phyloP scores from a whole-genome alignment of 2,797 vertebrate genomes.

The Sebastes paucispinis region DNA sequence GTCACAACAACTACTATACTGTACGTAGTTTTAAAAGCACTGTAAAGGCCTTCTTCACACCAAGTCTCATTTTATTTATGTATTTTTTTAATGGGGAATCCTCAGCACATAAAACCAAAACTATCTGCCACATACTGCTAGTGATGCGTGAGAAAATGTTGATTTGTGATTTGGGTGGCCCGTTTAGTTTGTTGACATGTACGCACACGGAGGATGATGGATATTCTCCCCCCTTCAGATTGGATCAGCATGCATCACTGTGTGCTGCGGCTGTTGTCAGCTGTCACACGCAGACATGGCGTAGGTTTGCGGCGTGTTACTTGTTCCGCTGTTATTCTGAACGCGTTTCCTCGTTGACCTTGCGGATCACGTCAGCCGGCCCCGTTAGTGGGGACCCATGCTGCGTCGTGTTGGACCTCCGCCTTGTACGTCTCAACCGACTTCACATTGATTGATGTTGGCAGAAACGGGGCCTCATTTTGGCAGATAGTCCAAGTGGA shows the following conservation, averaged over 20 bases:
- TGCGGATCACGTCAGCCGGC: slow-evolving; percentile 23
- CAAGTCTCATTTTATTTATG: not conserved
- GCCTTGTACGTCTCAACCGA: slow-evolving; percentile 28
- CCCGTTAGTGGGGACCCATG: slow-evolving; percentile 27
- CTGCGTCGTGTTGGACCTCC: slow-evolving; percentile 31
- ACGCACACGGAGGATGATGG: not conserved
- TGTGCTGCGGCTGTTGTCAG: not conserved
- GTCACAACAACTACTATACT: not conserved
- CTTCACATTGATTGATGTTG: slow-evolving; percentile 42
- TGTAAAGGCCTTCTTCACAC: not conserved
- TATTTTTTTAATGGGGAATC: not conserved
- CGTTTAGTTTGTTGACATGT: not conserved
- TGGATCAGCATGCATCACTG: not conserved
- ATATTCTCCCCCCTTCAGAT: not conserved
- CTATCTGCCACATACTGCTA: not conserved
- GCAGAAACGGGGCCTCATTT: slow-evolving; percentile 21
- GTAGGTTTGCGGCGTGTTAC: not conserved
- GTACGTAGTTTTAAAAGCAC: not conserved
- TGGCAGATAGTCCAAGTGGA: slow-evolving; percentile 14
- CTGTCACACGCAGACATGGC: slow-evolving; percentile 3
- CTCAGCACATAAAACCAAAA: not conserved
- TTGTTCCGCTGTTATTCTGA: slow-evolving; percentile 20
- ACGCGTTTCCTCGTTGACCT: slow-evolving; percentile 33
- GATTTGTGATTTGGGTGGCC: not conserved
- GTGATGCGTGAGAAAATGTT: not conserved